phyloP scores from a whole-genome alignment of 2,888 invertebrate genomes.

The Malthinus seriepunctatus region DNA sequence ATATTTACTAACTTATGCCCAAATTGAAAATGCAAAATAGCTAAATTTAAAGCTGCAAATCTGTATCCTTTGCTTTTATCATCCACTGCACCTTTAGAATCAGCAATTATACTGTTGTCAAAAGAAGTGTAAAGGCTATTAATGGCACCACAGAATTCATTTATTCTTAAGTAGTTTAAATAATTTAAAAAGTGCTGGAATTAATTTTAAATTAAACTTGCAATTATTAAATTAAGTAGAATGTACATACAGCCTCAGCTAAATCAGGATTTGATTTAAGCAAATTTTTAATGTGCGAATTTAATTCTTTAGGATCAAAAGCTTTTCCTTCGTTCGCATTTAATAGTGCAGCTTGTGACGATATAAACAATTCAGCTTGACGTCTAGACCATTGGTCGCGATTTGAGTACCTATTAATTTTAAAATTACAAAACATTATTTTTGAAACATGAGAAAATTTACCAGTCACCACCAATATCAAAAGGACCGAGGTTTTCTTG shows the following conservation, averaged over 20 bases:
- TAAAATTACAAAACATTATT: too few relatives aligned
- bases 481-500: conserved; percentile 37
- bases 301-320: conserved; percentile 74
- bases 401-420: conserved; percentile 54
- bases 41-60: conserved; percentile 89
- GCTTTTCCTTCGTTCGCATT: conserved; percentile 83
- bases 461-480: conserved; percentile 18
- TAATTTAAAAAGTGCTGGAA: conserved; percentile 86
- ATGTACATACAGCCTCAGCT: conserved; percentile 74
- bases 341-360: conserved; percentile 81
- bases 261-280: conserved; percentile 77
- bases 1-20: conserved; percentile 68
- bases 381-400: conserved; percentile 80
- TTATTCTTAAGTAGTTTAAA: conserved; percentile 83
- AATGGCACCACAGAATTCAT: conserved; percentile 83
- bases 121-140: conserved; percentile 83
- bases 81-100: conserved; percentile 56
- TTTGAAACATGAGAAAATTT: not conserved
- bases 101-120: conserved; percentile 63
- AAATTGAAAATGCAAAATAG: conserved; percentile 85
- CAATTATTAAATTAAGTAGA: conserved; percentile 8
- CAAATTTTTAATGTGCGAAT: conserved; percentile 72
- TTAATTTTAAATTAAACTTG: conserved; percentile 1
- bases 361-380: conserved; percentile 87
- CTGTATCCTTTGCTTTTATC: conserved; percentile 70